Percentiles rank a stretch among this genome's conserved stretches.
Evolutionary conservation across 2,888 invertebrate genomes (phyloP).

Genomic region (Teinopalpus imperialis): DNA sequence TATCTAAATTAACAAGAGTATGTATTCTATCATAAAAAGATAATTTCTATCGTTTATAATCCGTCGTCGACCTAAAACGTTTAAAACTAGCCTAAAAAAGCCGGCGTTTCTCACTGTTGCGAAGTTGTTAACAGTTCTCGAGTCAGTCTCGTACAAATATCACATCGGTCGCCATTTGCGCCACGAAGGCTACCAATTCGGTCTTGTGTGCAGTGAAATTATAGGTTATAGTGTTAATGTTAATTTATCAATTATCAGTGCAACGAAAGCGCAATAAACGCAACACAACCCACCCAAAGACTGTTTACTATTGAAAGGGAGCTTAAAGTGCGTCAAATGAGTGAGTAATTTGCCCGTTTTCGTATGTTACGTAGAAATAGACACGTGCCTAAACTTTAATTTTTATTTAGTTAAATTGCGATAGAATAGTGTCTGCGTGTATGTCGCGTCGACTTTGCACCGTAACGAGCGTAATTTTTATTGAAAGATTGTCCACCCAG

Average conservation of each 20-base stretch:
- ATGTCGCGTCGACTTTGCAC: slow-evolving; percentile 44
- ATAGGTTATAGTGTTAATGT: slow-evolving; percentile 72
- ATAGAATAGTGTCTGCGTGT: slow-evolving; percentile 42
- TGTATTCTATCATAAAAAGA: slow-evolving; percentile 65
- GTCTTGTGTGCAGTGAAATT: slow-evolving; percentile 63
- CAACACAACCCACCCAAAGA: slow-evolving; percentile 38
- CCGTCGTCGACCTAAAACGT: slow-evolving; percentile 8
- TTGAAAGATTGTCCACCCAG: slow-evolving; percentile 24
- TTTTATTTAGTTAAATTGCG: slow-evolving; percentile 47
- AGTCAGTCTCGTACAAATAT: slow-evolving; percentile 51
- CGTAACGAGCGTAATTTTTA: slow-evolving; percentile 29
- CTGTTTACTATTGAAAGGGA: slow-evolving; percentile 41
- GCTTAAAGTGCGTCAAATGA: slow-evolving; percentile 47
- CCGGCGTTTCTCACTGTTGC: slow-evolving; percentile 47
- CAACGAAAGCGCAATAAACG: slow-evolving; percentile 45
- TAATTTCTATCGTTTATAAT: slow-evolving; percentile 36
- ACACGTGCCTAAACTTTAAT: slow-evolving; percentile 61
- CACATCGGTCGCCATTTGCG: slow-evolving; percentile 77
- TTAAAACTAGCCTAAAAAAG: slow-evolving; percentile 36
- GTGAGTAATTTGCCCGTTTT: slow-evolving; percentile 52
- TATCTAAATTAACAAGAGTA: slow-evolving; percentile 78
- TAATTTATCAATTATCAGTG: slow-evolving; percentile 57
- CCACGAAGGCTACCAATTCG: slow-evolving; percentile 70
- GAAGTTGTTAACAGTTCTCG: slow-evolving; percentile 57
- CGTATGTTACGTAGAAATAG: slow-evolving; percentile 46